Evolutionary conservation across 2,113 vertebrate genomes (phyloP).

Genomic region (Genyomyrus donnyi): DNA sequence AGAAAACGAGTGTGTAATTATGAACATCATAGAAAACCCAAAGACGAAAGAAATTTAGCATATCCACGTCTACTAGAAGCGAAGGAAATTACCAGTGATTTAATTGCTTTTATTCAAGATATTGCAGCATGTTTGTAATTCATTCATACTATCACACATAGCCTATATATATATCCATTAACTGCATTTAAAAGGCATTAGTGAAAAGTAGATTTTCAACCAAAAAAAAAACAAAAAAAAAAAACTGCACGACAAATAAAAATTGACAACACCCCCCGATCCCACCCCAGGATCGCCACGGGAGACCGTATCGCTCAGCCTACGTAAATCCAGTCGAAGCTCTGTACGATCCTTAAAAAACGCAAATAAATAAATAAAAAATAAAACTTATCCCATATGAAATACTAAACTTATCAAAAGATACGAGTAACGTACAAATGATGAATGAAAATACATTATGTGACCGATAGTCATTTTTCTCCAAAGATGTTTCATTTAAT

Average conservation of each 20-base stretch:
- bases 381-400: neutral
- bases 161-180: neutral
- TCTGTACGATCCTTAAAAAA: neutral
- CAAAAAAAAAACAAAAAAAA: neutral
- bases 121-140: neutral
- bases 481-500: neutral
- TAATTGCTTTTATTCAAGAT: neutral
- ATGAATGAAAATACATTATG: neutral
- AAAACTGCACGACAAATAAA: neutral
- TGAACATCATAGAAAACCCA: neutral
- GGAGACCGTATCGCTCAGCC: neutral
- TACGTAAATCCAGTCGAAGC: neutral
- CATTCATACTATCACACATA: neutral
- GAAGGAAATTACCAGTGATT: neutral
- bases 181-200: neutral
- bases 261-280: neutral
- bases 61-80: neutral
- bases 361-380: neutral
- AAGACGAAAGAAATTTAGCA: neutral
- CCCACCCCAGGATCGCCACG: neutral
- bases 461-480: neutral
- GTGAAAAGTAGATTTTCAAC: neutral
- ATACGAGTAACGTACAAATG: neutral
- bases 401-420: neutral
- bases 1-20: neutral